Base-by-base conservation (phyloP, 2,888 invertebrate genomes). In the Chrysomela aeneicollis region DNA sequence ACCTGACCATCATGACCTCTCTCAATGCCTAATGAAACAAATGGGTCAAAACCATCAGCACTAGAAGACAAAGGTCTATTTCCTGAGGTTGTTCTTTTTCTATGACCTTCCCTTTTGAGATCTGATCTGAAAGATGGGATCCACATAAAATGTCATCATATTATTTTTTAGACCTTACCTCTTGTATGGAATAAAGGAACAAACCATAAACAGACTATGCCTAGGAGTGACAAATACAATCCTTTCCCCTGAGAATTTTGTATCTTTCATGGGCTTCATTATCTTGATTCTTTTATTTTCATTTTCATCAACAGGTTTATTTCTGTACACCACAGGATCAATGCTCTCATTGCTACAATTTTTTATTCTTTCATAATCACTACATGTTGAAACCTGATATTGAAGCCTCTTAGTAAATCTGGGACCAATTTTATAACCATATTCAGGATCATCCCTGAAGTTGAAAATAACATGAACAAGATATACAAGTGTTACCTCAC, bases 101-200 rank as follows among this genome's bases (percentile, higher is more conserved):
- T 87, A 46, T 88, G 89, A 55, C 70, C 74, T 63, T 79, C 78
- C 30, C 74, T 66, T 69, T 74, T 77, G 10, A 69, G 59, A 10
- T 77, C 77, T 19, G 69, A 70, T 37, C 77, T 75, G 5, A 22
- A 57, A 35, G 4, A 42, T 46, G 2, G 42, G 10, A 18, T 46
- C 8, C 3, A 4, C 2, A n/a, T 57, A 55, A 54, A 68, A 61
- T 53, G 30, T 19, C 2, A 19, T 32, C n/a, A n/a, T 18, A 63
- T 63, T 63, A 19, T 21, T n/a, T 64, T 47, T 32, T 18, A 42
- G 32, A 59, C 75, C 67, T 76, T 75, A 30, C 73, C 72, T 50
- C 72, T 77, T 90, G 80, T 94, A 95, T 35, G 96, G 94, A 78
- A 97, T 88, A 61, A 93, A 89, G 42, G 96, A 96, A 81, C 92